These are phyloP conservation scores for Cotesia glomerata DNA, from an alignment of 1,140 invertebrate genomes.

Conservation along the genomic window DNA sequence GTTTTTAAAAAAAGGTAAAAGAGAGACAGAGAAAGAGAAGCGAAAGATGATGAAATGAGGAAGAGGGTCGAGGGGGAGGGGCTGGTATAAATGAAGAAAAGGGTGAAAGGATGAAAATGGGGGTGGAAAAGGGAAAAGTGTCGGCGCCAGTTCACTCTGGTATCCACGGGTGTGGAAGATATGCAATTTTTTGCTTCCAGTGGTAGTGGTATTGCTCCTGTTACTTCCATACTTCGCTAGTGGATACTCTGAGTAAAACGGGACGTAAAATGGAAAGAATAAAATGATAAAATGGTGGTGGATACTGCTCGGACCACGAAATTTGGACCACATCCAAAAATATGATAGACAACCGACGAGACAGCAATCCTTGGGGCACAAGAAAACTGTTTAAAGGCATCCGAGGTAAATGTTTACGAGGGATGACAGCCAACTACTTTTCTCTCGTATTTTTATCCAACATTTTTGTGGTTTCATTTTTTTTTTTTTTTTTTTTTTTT, in stretches of 20 bases:
- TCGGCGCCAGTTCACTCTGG: constrained; percentile 32
- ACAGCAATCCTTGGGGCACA: constrained; percentile 18
- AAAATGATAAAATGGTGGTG: constrained; percentile 16
- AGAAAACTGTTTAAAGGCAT: constrained; percentile 30
- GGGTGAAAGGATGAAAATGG: not conserved
- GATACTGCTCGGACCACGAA: constrained; percentile 19
- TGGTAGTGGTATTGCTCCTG: constrained; percentile 7
- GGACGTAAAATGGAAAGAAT: not conserved
- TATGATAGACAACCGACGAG: constrained; percentile 36
- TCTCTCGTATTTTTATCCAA: constrained; percentile 6
- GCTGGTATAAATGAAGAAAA: not conserved
- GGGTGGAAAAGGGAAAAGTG: constrained; percentile 12
- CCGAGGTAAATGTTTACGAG: constrained; percentile 25
- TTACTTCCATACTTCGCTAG: not conserved
- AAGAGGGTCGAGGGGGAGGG: not conserved
- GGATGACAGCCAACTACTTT: constrained; percentile 18
- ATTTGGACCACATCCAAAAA: constrained; percentile 35
- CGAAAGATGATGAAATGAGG: not conserved
- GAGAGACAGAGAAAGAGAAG: not conserved
- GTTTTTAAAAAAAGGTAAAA: not conserved
- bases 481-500: constrained; percentile 15
- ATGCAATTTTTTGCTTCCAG: constrained; percentile 22
- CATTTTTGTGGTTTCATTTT: not conserved
- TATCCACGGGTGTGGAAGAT: constrained; percentile 19
- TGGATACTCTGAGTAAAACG: not conserved